Evolutionary conservation across 2,888 invertebrate species (phyloP).

Genomic region (Harpalus rufipes): DNA sequence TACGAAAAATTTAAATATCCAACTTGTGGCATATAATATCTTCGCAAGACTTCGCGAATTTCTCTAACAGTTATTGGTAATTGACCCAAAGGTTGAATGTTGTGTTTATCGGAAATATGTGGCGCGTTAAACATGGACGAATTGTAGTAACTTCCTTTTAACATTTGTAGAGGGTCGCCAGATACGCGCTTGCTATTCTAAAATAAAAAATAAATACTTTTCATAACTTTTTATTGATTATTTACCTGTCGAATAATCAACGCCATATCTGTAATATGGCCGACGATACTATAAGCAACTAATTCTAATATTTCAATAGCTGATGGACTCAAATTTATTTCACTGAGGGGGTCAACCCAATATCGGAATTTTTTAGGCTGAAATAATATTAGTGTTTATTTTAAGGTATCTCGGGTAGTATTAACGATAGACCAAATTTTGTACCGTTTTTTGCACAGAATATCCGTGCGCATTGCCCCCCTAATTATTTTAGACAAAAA

Average conservation of each 20-base stretch:
- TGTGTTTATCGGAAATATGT: conserved; percentile 71
- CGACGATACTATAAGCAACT: conserved; percentile 93
- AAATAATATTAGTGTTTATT: too few relatives aligned
- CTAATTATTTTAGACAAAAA: too few relatives aligned
- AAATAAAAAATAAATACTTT: neutral
- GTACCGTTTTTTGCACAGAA: too few relatives aligned
- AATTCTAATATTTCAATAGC: conserved; percentile 90
- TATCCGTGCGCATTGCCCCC: too few relatives aligned
- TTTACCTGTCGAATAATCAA: conserved; percentile 86
- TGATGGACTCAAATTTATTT: conserved; percentile 81
- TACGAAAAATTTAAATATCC: conserved; percentile 78
- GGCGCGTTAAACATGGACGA: conserved; percentile 81
- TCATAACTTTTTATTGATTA: neutral
- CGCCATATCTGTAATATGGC: conserved; percentile 91
- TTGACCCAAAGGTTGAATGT: conserved; percentile 79
- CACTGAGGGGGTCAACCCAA: conserved; percentile 83
- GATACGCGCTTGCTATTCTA: conserved; percentile 81
- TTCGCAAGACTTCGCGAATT: conserved; percentile 89
- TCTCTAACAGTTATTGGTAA: conserved; percentile 88
- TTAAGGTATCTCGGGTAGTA: too few relatives aligned
- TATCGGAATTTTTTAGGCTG: conserved; percentile 78
- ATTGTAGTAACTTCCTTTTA: conserved; percentile 83
- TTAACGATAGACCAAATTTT: too few relatives aligned
- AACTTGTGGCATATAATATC: conserved; percentile 83
- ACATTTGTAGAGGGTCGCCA: conserved; percentile 85